Base-by-base conservation (phyloP, 2,113 vertebrate genomes). In the Cheirogaleus medius region DNA sequence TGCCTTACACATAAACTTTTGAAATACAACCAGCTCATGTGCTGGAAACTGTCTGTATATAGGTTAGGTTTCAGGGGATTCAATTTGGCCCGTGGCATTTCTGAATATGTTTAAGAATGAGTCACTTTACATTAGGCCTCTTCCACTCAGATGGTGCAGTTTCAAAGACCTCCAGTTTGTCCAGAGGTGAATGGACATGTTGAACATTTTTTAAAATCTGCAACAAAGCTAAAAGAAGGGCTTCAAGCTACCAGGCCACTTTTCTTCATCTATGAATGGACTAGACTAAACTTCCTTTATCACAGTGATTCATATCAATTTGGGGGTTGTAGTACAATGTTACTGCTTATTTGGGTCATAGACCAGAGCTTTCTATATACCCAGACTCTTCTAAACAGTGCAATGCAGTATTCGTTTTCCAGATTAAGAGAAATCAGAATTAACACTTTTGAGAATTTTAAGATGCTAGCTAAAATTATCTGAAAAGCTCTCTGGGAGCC, bases 1-100 rank as follows among this genome's bases (percentile, higher is more conserved):
- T 97, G 96, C 93, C 91, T 97, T 85, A 95, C 93, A 97, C 74
- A 95, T 91, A 97, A 96, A 96, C 93, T 83, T 95, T 27, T 91
- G 93, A 97, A 97, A 94, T 89, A 91, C 86, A 97, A 97, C 77
- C 90, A 85, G 77, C 77, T 96, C 76, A 56, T 77, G 82, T 54
- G 60, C 71, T 95, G 96, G 91, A 97, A 93, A 96, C 42, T 73
- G 39, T 97, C 94, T 90, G 77, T 56, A 82, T 56, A 87, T 66
- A 96, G 88, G 88, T 95, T 95, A 95, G 56, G 93, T 89, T 95
- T 95, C 97, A 95, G 56, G 94, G 91, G 93, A 96, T 83, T 95
- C 88, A 49, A 74, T 78, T 85, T 88, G 88, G 96, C 94, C 84
- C n/a, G 20, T 2, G 63, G 47, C 88, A 68, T 91, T 97, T 77